Evolutionary conservation across 2,797 vertebrate genomes (phyloP).

Genomic region (Enteromius unitaeniatus): DNA sequence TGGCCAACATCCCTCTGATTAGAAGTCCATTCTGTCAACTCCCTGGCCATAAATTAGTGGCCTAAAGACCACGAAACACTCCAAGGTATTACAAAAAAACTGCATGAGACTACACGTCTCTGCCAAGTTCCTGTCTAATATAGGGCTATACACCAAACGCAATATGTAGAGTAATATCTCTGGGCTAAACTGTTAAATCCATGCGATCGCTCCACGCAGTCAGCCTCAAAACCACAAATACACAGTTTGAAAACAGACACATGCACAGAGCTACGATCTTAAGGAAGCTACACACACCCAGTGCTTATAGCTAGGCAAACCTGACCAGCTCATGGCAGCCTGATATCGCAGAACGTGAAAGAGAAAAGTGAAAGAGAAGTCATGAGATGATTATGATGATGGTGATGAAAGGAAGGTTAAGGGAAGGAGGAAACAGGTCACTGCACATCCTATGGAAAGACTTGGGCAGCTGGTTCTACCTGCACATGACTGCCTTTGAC

Average conservation of each 20-base stretch:
- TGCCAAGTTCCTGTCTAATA: constrained; percentile 43
- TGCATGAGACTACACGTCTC: constrained; percentile 13
- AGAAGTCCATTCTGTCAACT: constrained; percentile 43
- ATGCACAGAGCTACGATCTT: constrained; percentile 54
- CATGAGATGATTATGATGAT: constrained; percentile 38
- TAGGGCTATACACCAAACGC: constrained; percentile 10
- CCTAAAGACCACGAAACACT: constrained; percentile 31
- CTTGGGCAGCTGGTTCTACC: constrained; percentile 76
- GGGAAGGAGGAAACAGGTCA: constrained; percentile 57
- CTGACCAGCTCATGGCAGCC: constrained; percentile 73
- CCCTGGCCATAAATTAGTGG: constrained; percentile 35
- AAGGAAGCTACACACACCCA: constrained; percentile 75
- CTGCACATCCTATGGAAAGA: constrained; percentile 62
- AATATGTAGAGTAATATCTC: constrained; percentile 21
- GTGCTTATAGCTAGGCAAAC: constrained; percentile 81
- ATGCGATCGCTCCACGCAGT: constrained; percentile 32
- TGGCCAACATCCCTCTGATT: constrained; percentile 50
- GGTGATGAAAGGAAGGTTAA: constrained; percentile 31
- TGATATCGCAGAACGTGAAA: constrained; percentile 68
- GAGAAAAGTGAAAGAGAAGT: constrained; percentile 55
- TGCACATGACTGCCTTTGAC: constrained; percentile 66
- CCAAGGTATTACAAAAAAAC: constrained; percentile 38
- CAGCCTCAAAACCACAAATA: constrained; percentile 47
- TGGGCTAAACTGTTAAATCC: constrained; percentile 33
- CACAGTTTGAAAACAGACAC: constrained; percentile 54